Conservation (phyloP, 2,888 invertebrate genomes). For the Caenorhabditis panamensis region DNA sequence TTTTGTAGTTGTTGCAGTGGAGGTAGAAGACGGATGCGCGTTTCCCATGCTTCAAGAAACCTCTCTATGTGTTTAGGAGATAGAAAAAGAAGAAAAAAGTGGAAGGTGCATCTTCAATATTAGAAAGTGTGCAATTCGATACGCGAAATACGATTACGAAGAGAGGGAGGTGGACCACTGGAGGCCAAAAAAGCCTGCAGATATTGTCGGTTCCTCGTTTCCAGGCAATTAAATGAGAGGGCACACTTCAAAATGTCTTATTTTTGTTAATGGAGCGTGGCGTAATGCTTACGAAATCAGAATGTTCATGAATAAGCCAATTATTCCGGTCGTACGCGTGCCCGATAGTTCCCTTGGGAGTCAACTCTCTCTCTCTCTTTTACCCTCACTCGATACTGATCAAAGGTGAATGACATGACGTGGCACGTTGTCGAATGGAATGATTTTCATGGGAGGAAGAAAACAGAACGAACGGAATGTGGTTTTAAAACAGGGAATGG, state of each 20-base stretch:
- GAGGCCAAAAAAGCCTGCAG: background rate
- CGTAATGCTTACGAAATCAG: background rate
- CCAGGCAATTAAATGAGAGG: constrained; percentile 14
- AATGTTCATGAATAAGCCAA: background rate
- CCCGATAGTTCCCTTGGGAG: background rate
- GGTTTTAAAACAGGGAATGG: background rate
- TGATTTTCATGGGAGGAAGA: constrained; percentile 5
- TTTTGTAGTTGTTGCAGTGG: constrained; percentile 31
- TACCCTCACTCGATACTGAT: too few species aligned
- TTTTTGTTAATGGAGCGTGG: constrained; percentile 6
- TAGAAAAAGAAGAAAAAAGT: background rate
- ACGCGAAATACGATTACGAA: constrained; percentile 10
- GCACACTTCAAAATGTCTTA: background rate
- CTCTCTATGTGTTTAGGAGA: background rate
- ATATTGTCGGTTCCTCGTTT: background rate
- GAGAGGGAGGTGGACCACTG: background rate
- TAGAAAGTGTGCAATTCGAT: constrained; percentile 15
- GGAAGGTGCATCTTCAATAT: constrained; percentile 27
- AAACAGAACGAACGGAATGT: background rate
- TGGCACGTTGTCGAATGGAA: background rate
- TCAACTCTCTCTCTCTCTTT: background rate
- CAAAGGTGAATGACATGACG: background rate
- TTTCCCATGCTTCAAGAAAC: constrained; percentile 37
- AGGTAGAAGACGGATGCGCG: constrained; percentile 41
- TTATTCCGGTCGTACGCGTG: background rate